A percentile compares a stretch with the other conserved stretches of the same genome.
phyloP scores from a whole-genome alignment of 1,140 invertebrate genomes.

The Drosophila sulfurigaster region DNA sequence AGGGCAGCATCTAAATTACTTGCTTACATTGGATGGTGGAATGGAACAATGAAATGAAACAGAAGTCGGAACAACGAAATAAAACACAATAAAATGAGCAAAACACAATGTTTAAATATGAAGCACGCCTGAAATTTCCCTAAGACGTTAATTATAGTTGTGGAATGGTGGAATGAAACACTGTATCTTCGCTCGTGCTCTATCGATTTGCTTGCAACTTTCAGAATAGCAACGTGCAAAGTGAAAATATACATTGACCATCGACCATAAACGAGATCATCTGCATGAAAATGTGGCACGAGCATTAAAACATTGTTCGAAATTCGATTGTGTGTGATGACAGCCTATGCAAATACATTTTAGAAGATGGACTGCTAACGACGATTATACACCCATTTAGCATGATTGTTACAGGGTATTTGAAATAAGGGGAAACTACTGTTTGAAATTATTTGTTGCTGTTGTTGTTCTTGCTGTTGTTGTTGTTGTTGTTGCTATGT shows the following conservation, averaged over 20 bases:
- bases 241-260: background rate
- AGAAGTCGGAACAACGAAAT: too few species aligned
- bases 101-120: background rate
- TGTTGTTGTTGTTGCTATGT: slow-evolving; percentile 12
- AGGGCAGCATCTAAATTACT: too few species aligned
- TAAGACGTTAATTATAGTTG: background rate
- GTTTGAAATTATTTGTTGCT: slow-evolving; percentile 30
- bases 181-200: background rate
- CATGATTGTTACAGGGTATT: slow-evolving; percentile 10
- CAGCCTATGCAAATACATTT: background rate
- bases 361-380: background rate
- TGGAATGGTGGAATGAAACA: background rate
- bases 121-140: background rate
- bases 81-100: background rate
- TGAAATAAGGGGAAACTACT: slow-evolving; percentile 8
- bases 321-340: too few species aligned
- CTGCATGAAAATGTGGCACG: too few species aligned
- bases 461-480: slow-evolving; percentile 4
- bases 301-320: too few species aligned
- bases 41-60: too few species aligned
- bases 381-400: background rate
- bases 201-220: background rate
- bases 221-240: background rate
- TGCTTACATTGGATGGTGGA: too few species aligned
- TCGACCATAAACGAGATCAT: background rate